Conservation (phyloP, 2,888 invertebrate species). For the Azorinus chamasolen region DNA sequence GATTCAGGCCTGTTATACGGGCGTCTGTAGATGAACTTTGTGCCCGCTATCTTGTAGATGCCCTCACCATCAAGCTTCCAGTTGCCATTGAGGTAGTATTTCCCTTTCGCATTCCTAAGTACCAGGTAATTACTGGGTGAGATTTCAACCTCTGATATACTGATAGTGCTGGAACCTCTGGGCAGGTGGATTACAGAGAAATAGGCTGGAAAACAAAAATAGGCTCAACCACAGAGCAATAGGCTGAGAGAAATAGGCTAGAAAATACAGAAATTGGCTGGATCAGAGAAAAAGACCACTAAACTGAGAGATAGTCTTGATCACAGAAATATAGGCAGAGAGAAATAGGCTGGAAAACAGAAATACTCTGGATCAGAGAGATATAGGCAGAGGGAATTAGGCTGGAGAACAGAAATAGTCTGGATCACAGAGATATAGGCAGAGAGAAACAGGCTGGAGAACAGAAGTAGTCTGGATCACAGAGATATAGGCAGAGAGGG, state of each 20-base stretch:
- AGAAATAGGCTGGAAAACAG: no score
- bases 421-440: no score
- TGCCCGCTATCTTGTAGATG: constrained; percentile 92
- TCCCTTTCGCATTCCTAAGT: constrained; percentile 92
- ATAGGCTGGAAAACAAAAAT: constrained; percentile 90
- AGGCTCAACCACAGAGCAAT: neutral
- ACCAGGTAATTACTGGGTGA: constrained; percentile 97
- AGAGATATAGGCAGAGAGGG: no score
- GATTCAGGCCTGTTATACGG: constrained; percentile 90
- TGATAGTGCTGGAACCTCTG: constrained; percentile 96
- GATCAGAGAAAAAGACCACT: no score
- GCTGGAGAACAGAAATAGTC: no score
- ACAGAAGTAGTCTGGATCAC: no score
- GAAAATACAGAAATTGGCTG: no score
- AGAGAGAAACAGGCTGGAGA: no score
- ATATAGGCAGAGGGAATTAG: no score
- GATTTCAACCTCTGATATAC: constrained; percentile 91
- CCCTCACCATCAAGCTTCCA: constrained; percentile 97
- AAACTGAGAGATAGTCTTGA: no score
- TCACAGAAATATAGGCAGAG: no score
- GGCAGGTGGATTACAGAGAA: constrained; percentile 96
- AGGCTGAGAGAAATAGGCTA: neutral
- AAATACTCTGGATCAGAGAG: no score
- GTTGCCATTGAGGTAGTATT: constrained; percentile 97
- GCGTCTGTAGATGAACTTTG: constrained; percentile 95